Evolutionary conservation across 92 coral and sea anemone species (phyloP), one percentile per base, ranked within the genome.

Genomic region (Meandrina meandrites): DNA sequence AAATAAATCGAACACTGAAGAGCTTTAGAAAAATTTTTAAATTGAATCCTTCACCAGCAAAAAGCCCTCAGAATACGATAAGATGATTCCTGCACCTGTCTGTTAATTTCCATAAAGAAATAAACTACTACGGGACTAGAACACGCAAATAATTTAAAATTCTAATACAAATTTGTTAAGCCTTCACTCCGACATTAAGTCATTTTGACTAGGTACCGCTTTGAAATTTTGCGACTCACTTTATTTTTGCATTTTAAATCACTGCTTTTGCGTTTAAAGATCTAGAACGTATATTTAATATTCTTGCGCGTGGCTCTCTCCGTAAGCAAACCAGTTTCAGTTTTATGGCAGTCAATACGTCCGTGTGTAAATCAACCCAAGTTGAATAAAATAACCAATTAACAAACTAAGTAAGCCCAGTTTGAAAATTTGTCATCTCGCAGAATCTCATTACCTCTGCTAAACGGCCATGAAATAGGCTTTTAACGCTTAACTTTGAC

Each of bases 91-190:
- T 32, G 51, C 88, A 85, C 82, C 88, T 85, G 88, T 32, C 76
- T 16, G 0, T 0, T 2, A 30, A 85, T 76, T 64, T 85, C 69
- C 80, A 73, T 84, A 73, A 56, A 73, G 73, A 73, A 74, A 74
- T 53, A 18, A 27, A n/a, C 37, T 66, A 62, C 27, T 66, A n/a
- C n/a, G 57, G 27, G 32, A 37, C 17, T 76, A 1, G 14, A 24
- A 67, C 88, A 85, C 51, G 83, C 88, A 51, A 85, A 31, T 53
- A 22, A 85, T 76, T 85, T 85, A 85, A 72, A 76, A 76, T 36
- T 60, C 75, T 76, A 85, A 85, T 85, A 77, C 34, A 60, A 75
- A 85, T 85, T 67, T 85, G 74, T 85, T 67, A 64, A 76, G 48
- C 75, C 66, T 85, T 85, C 3, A 45, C 28, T 73, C 37, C 31